Evolutionary conservation across 1,140 invertebrate genomes (phyloP), one percentile per base, ranked within the genome.

Genomic region (Leptonema lineaticorne): DNA sequence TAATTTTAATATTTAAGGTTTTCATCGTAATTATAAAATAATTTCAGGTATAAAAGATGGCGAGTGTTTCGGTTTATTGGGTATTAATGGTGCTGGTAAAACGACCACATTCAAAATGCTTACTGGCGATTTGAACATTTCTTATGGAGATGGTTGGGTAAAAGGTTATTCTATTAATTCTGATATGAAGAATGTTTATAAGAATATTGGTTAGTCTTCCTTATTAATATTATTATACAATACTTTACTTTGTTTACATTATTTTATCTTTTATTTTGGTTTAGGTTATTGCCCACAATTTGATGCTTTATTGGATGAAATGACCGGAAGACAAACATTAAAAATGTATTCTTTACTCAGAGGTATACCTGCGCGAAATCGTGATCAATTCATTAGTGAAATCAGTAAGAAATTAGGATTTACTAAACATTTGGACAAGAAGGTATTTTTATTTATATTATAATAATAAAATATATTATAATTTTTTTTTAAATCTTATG

Each of bases 61-160:
- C 0, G 81, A 97, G 82, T 96, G 94, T 76, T 97, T 97, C 78
- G 95, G 95, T 1, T 79, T 98, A 30, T 81, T 98, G 26, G 95
- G 95, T 8, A 85, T 92, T 1, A 95, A 95, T 78, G 92, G 92
- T n/a, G 91, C 92, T 28, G 84, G 85, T 62, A 91, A 94, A 81
- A 94, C 93, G 1, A 91, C 91, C 2, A 93, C 91, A 0, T 96
- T 96, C 75, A 90, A 91, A 77, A 94, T 95, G 91, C 78, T 95
- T 65, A 96, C 94, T 0, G 95, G 95, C 14, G 91, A 93, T 76
- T 82, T 88, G n/a, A 78, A 75, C 20, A 86, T 88, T 6, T 81
- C 80, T 5, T 79, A 75, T 48, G 85, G 85, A 9, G 75, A 81
- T 8, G 84, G 82, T 1, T 84, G 78, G 67, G 81, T 86, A 14